A percentile compares a stretch with the other conserved stretches of the same genome.
Evolutionary conservation across 2,797 vertebrate species (phyloP).

Genomic region (Rhadinocentrus ornatus): DNA sequence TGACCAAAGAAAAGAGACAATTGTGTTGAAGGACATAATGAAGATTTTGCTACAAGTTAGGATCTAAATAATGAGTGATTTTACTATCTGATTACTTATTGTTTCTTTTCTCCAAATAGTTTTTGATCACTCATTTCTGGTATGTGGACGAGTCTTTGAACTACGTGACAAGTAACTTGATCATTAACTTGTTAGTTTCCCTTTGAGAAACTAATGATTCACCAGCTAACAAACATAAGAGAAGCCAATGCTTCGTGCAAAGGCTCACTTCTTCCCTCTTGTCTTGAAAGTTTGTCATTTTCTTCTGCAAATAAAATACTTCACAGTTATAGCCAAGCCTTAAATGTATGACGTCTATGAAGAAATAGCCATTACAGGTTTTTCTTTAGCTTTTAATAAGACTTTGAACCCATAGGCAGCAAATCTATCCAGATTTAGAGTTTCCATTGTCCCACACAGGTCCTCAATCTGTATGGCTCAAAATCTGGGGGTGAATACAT

Average conservation of each 20-base stretch:
- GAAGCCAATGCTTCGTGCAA: background rate
- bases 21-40: constrained; percentile 48
- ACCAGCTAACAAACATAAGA: constrained; percentile 40
- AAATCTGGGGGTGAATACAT: background rate
- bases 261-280: constrained; percentile 9
- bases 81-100: constrained; percentile 4
- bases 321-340: background rate
- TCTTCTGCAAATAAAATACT: background rate
- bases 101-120: constrained; percentile 5
- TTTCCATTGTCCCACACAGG: background rate
- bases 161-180: constrained; percentile 48
- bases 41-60: constrained; percentile 54
- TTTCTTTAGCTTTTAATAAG: background rate
- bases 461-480: background rate
- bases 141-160: constrained; percentile 43
- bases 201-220: constrained; percentile 61
- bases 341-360: background rate
- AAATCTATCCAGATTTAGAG: no score
- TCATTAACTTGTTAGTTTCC: constrained; percentile 61
- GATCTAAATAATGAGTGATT: constrained; percentile 49
- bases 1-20: constrained; percentile 41
- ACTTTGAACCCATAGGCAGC: background rate
- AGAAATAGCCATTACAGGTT: background rate
- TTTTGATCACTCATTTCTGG: constrained; percentile 30
- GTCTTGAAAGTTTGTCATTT: background rate